Conservation (phyloP, 2,797 vertebrate genomes). For the Sebastes diaconus region DNA sequence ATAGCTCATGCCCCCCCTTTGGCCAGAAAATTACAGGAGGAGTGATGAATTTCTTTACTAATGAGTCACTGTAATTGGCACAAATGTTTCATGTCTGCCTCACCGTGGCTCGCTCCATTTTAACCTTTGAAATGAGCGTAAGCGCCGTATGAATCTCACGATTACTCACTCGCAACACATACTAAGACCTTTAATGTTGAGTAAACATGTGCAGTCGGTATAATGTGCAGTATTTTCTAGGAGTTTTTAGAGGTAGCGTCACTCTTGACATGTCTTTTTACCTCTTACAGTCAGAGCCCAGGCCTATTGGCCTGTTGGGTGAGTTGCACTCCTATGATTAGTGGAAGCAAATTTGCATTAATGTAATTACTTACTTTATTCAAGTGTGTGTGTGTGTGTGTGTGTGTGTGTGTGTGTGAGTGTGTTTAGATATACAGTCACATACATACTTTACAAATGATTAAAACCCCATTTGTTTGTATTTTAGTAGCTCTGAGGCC, state of each 20-base stretch:
- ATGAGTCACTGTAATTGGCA: slow-evolving; percentile 73
- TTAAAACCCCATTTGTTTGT: neutral
- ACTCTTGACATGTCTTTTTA: neutral
- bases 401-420: neutral
- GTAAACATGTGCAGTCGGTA: neutral
- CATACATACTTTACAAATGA: neutral
- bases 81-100: slow-evolving; percentile 53
- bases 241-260: neutral
- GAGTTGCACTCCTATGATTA: neutral
- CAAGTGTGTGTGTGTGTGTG: neutral
- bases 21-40: slow-evolving; percentile 64
- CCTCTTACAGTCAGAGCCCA: neutral
- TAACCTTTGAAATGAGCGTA: slow-evolving; percentile 43
- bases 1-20: slow-evolving; percentile 53
- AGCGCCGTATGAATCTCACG: slow-evolving; percentile 22
- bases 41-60: slow-evolving; percentile 74
- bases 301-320: neutral
- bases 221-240: neutral
- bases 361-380: neutral
- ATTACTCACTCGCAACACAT: slow-evolving; percentile 17
- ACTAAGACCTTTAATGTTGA: neutral
- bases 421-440: neutral
- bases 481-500: neutral
- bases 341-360: neutral
- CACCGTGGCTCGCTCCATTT: slow-evolving; percentile 14